Percentiles rank a stretch among this genome's conserved stretches.
These are phyloP conservation scores for Heliconius melpomene DNA, from an alignment of 1,140 invertebrate genomes.

Conservation along the genomic window DNA sequence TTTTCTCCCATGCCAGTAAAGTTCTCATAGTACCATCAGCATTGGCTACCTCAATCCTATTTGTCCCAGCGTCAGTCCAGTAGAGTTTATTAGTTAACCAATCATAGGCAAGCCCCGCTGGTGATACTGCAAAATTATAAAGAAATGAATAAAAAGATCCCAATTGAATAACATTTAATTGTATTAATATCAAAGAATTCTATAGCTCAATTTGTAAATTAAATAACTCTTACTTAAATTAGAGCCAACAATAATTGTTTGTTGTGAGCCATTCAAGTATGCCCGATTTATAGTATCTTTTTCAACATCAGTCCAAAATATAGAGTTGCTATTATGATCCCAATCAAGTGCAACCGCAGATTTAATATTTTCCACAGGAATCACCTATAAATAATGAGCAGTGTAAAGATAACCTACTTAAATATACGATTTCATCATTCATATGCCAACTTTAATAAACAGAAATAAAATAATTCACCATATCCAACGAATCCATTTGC, in stretches of 20 bases:
- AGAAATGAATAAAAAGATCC: neutral
- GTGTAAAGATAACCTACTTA: neutral
- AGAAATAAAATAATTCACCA: slow-evolving; percentile 60
- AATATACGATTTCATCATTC: neutral
- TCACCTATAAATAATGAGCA: slow-evolving; percentile 74
- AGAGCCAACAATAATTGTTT: slow-evolving; percentile 85
- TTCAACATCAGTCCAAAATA: slow-evolving; percentile 95
- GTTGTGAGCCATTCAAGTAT: slow-evolving; percentile 88
- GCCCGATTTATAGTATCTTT: slow-evolving; percentile 90
- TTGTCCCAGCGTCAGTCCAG: slow-evolving; percentile 92
- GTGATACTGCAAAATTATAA: slow-evolving; percentile 80
- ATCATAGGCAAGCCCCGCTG: slow-evolving; percentile 90
- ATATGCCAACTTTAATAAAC: neutral
- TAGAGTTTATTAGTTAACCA: slow-evolving; percentile 94
- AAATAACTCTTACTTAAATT: slow-evolving; percentile 83
- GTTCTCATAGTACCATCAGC: slow-evolving; percentile 89
- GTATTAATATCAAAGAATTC: too few species aligned
- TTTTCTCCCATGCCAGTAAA: slow-evolving; percentile 89
- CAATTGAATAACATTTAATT: too few species aligned
- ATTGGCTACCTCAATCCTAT: slow-evolving; percentile 91
- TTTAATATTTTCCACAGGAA: slow-evolving; percentile 90
- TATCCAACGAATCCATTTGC: slow-evolving; percentile 85
- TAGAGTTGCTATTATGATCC: slow-evolving; percentile 89
- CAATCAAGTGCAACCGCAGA: slow-evolving; percentile 92
- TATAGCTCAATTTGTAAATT: neutral